A percentile compares a stretch with the other conserved stretches of the same genome.
These are phyloP conservation scores for Brenthis daphne DNA, from an alignment of 2,888 invertebrate species.

Conservation along the genomic window DNA sequence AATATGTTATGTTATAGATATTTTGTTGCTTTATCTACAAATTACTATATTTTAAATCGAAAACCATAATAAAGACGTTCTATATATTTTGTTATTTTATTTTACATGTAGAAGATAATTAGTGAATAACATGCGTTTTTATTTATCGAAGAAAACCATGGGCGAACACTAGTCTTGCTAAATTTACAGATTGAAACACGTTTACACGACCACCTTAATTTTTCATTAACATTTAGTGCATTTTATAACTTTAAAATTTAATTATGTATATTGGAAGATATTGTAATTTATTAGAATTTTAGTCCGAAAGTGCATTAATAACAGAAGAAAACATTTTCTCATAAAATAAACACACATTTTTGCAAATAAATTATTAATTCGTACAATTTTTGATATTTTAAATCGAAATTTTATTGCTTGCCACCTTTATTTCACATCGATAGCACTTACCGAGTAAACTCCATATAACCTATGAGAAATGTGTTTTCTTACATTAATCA, in stretches of 20 bases:
- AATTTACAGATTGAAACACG: background rate
- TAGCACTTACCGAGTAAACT: slow-evolving; percentile 7
- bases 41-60: no score
- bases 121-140: no score
- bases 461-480: slow-evolving; percentile 2
- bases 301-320: background rate
- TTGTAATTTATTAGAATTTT: background rate
- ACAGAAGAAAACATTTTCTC: background rate
- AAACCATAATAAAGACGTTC: no score
- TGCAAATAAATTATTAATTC: background rate
- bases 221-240: background rate
- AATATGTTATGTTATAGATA: no score
- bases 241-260: background rate
- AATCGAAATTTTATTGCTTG: slow-evolving; percentile 7
- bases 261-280: slow-evolving; percentile 9
- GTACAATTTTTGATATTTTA: background rate
- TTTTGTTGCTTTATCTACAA: no score
- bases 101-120: no score
- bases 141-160: no score
- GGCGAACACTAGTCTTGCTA: no score
- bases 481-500: slow-evolving; percentile 12
- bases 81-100: no score
- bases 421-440: background rate
- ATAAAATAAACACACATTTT: background rate
- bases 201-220: background rate